A percentile compares a stretch with the other conserved stretches of the same genome.
Conservation (phyloP, 2,888 invertebrate genomes). For the Rhagophthalmus giganteus region DNA sequence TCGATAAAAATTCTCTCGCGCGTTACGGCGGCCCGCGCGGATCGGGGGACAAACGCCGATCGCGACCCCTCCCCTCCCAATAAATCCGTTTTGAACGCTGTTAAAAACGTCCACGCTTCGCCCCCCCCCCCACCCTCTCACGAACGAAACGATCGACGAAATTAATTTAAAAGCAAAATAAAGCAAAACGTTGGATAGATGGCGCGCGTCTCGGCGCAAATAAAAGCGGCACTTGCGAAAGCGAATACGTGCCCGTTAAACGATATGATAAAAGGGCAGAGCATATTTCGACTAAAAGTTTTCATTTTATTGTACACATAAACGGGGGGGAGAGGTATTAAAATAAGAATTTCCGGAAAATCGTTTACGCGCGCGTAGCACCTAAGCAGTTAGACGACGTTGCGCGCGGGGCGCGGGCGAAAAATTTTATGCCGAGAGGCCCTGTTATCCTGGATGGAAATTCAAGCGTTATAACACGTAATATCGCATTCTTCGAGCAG, state of each 20-base stretch:
- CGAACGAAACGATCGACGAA: no score
- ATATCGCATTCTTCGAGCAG: conserved; percentile 29
- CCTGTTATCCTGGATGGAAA: conserved; percentile 25
- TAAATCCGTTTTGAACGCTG: no score
- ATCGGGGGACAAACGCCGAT: no score
- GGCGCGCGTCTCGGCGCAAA: background rate
- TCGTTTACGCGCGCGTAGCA: conserved; percentile 16
- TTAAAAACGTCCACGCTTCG: background rate
- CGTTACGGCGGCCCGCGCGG: no score
- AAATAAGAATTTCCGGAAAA: conserved; percentile 8
- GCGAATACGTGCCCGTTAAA: no score
- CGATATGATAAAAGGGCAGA: background rate
- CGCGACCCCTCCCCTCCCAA: no score
- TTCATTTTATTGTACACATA: conserved; percentile 8
- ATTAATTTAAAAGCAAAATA: no score
- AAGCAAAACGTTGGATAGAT: no score
- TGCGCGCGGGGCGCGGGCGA: conserved; percentile 1
- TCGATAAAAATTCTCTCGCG: no score
- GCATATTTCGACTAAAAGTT: conserved; percentile 3
- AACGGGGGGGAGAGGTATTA: conserved; percentile 4
- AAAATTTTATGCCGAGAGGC: conserved; percentile 22
- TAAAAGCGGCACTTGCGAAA: background rate
- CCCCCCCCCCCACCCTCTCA: no score
- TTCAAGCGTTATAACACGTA: conserved; percentile 28
- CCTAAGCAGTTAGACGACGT: no score